Evolutionary conservation across 1,140 invertebrate species (phyloP).

Genomic region (Himalopsyche phryganea): DNA sequence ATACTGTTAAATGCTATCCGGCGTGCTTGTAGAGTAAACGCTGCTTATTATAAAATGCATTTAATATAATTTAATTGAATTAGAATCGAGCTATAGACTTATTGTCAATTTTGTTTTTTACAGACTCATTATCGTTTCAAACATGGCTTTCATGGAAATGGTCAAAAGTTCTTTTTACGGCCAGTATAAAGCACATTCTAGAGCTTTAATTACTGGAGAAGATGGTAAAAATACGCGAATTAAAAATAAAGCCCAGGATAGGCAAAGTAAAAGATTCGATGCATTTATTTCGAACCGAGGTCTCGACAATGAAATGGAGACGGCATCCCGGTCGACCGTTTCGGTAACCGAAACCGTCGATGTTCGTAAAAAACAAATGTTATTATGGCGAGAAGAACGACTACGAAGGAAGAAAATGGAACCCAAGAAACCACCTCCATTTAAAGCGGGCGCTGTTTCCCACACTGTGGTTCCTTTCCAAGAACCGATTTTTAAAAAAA

Average conservation of each 20-base stretch:
- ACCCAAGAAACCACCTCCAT: slow-evolving; percentile 39
- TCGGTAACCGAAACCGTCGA: not conserved
- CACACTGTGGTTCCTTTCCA: slow-evolving; percentile 32
- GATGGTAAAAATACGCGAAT: slow-evolving; percentile 17
- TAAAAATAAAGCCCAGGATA: slow-evolving; percentile 12
- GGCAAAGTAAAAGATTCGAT: slow-evolving; percentile 13
- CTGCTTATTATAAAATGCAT: too few relatives aligned
- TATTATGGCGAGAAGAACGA: slow-evolving; percentile 41
- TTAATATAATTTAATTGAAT: too few relatives aligned
- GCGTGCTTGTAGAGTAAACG: too few relatives aligned
- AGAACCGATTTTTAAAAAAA: slow-evolving; percentile 17
- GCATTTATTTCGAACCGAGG: slow-evolving; percentile 13
- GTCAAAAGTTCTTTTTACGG: slow-evolving; percentile 13
- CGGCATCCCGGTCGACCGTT: not conserved
- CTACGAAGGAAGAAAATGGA: slow-evolving; percentile 35
- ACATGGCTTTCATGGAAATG: slow-evolving; percentile 8
- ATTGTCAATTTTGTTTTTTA: too few relatives aligned
- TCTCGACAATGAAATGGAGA: slow-evolving; percentile 6
- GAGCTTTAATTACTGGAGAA: slow-evolving; percentile 8
- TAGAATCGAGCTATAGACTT: too few relatives aligned
- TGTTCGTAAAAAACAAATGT: slow-evolving; percentile 32
- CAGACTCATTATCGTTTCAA: not conserved
- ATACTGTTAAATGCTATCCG: too few relatives aligned
- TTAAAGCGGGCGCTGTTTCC: slow-evolving; percentile 44
- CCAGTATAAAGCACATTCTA: slow-evolving; percentile 16